Base-by-base conservation (phyloP, 2,888 invertebrate species). In the Cephus pulcher region DNA sequence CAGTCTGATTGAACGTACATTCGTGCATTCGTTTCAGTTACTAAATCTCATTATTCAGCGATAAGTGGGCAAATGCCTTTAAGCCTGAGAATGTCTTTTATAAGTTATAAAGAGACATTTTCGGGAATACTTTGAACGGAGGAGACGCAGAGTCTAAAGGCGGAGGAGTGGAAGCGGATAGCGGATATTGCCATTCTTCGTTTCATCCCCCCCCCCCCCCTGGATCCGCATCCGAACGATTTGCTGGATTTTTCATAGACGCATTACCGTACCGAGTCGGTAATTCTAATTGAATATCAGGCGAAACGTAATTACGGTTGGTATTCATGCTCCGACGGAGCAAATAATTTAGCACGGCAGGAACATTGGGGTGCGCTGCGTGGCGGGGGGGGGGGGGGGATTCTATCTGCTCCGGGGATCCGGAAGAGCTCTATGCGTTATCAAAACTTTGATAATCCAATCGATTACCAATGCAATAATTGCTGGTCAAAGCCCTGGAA, bases 301-400 rank as follows among this genome's bases (percentile, higher is more conserved):
- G 88, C 89, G 86, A 89, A 91, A 91, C 90, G 90, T 91, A 91
- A 91, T 91, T 90, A 91, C 89, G 89, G 88, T 88, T 88, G 89
- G 89, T 90, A 91, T 90, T 91, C 90, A 90, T 90, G 91, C 90
- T 90, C 89, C 90, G 90, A 79, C 86, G 90, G 88, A 90, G 90
- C 90, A 90, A 90, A 91, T 91, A 90, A 91, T 91, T 91, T 89
- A 89, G 89, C 86, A 85, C 84, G 84, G 86, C 88, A 83, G 81
- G 86, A 86, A 86, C 88, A 83, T 84, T 6, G 30, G 32, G 15
- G 75, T 3, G 34, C 73, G 74, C 69, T 34, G 80, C 15, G 34
- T 68, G 73, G 11, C n/a, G 34, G 69, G 40, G 78, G 23, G 77
- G 30, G 73, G 78, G 35, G 76, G 75, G 76, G 78, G 79, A 76